Evolutionary conservation across 2,113 vertebrate species (phyloP), one percentile per base, ranked within the genome.

Genomic region (Lagopus muta): DNA sequence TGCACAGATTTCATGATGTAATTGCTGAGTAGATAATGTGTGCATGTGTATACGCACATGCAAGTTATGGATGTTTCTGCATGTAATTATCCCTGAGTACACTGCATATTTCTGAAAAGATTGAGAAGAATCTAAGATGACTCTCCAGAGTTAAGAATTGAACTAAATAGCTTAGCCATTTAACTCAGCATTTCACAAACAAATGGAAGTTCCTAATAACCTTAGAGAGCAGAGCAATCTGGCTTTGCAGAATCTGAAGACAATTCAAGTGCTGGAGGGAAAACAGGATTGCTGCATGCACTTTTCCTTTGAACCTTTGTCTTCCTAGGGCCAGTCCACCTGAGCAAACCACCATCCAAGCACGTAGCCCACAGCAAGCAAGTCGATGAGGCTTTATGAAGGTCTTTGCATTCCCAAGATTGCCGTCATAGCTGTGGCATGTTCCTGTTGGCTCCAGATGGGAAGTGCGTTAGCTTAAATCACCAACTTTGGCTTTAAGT

Each of bases 181-280:
- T 96, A 92, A 88, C 60, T 97, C 91, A 84, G 78, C 76, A 19
- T 92, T 94, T 92, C 83, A 47, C 28, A 91, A 85, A 20, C 84
- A 88, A 95, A 81, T 76, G 60, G 75, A 71, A 86, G 79, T 62
- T 92, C 93, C 85, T 90, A 65, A 76, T 93, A 88, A 43, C 64
- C 65, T 86, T 58, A 34, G 71, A 93, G 84, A 88, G 78, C 61
- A 77, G 52, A 91, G 8, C 47, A 87, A 47, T 74, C 18, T 3
- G 30, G 28, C 86, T 90, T 75, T 65, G 79, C 32, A 40, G 86
- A 71, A 40, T 10, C 67, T 74, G 55, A 15, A 79, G 90, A 90
- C 21, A 47, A 43, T 60, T 80, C 64, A 60, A 67, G 72, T 61
- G 28, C 11, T 82, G 13, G 28, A 82, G 77, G 80, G 82, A 52